phyloP scores from a whole-genome alignment of 2,113 vertebrate genomes.

The Apodemus sylvaticus region DNA sequence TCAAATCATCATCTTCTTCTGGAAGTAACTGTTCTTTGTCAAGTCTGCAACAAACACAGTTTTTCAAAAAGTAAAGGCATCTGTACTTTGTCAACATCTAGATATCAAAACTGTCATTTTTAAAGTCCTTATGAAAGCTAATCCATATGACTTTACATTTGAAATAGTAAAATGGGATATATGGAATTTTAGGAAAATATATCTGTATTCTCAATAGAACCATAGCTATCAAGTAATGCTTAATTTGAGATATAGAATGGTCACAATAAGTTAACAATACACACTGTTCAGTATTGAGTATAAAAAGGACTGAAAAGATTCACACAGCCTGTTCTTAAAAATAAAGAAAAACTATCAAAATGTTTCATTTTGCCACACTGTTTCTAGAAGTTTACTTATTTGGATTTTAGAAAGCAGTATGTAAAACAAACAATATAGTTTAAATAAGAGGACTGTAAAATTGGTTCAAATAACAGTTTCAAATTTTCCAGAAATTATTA shows the following conservation, averaged over 20 bases:
- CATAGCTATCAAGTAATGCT: background rate
- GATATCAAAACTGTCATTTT: slow-evolving; percentile 31
- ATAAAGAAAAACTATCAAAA: slow-evolving; percentile 15
- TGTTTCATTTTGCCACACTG: background rate
- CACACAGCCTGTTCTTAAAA: background rate
- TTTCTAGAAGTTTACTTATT: slow-evolving; percentile 40
- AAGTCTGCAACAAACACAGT: slow-evolving; percentile 84
- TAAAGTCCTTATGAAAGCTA: slow-evolving; percentile 4
- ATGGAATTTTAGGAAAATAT: slow-evolving; percentile 47
- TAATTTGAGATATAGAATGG: slow-evolving; percentile 5
- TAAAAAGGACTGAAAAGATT: background rate
- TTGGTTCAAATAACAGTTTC: slow-evolving; percentile 21
- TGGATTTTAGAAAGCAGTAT: background rate
- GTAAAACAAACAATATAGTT: slow-evolving; percentile 1
- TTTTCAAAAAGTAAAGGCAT: slow-evolving; percentile 32
- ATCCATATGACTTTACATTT: background rate
- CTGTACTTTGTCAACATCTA: slow-evolving; percentile 2
- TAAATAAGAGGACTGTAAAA: slow-evolving; percentile 38
- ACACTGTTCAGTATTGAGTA: background rate
- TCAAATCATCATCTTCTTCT: slow-evolving; percentile 94
- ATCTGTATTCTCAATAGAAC: slow-evolving; percentile 1
- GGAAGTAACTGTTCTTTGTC: slow-evolving; percentile 91
- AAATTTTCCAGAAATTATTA: slow-evolving; percentile 21
- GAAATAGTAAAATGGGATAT: slow-evolving; percentile 50
- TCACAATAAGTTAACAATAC: slow-evolving; percentile 22